Evolutionary conservation across 2,888 invertebrate species (phyloP).

Genomic region (Archips xylosteana): DNA sequence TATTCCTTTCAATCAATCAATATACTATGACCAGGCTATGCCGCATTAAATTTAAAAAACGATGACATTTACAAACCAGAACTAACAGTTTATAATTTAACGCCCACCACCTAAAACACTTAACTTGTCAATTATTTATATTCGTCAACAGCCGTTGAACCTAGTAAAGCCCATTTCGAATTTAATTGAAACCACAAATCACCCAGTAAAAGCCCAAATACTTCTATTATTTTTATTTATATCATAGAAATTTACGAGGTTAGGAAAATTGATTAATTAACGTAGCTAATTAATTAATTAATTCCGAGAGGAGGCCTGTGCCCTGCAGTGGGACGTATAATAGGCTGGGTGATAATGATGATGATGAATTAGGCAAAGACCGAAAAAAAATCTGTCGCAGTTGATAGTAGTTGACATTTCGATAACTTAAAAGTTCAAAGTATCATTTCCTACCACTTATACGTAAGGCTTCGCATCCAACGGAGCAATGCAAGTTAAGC

Average conservation of each 20-base stretch:
- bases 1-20: neutral
- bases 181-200: neutral
- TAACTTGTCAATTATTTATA: too few relatives aligned
- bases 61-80: constrained; percentile 8
- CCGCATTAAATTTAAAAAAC: constrained; percentile 4
- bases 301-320: too few relatives aligned
- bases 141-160: neutral
- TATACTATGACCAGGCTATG: neutral
- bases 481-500: too few relatives aligned
- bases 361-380: neutral
- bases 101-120: constrained; percentile 6
- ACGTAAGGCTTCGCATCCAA: too few relatives aligned
- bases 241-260: neutral
- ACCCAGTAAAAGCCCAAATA: neutral
- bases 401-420: neutral
- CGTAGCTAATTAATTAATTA: neutral
- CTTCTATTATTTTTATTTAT: neutral
- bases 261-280: neutral
- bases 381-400: neutral
- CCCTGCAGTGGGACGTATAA: too few relatives aligned
- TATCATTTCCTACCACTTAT: neutral
- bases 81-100: constrained; percentile 16
- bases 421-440: neutral
- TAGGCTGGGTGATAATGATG: too few relatives aligned
- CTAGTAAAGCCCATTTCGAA: neutral